A percentile compares a stretch with the other conserved stretches of the same genome.
Conservation (phyloP, 2,797 vertebrate species). For the Pangasius djambal region DNA sequence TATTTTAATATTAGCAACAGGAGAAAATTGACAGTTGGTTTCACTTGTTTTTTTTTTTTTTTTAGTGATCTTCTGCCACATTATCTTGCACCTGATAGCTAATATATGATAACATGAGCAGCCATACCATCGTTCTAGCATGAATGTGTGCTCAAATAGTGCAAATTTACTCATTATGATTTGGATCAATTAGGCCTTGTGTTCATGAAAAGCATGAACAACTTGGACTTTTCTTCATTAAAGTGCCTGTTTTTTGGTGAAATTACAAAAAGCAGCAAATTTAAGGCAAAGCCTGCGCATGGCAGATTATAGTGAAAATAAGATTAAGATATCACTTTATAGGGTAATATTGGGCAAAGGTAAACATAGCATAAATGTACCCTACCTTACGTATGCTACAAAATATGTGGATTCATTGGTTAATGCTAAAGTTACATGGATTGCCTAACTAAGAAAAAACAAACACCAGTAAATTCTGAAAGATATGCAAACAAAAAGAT, state of each 20-base stretch:
- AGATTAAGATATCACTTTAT: slow-evolving; percentile 2
- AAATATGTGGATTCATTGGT: slow-evolving; percentile 20
- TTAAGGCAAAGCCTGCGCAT: slow-evolving; percentile 42
- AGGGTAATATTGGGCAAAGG: neutral
- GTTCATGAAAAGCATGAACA: slow-evolving; percentile 7
- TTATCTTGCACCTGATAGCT: neutral
- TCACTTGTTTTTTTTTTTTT: neutral
- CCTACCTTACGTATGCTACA: slow-evolving; percentile 17
- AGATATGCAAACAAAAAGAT: neutral
- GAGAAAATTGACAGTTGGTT: neutral
- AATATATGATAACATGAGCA: neutral
- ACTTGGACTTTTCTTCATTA: neutral
- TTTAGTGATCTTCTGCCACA: neutral
- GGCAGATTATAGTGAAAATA: slow-evolving; percentile 27
- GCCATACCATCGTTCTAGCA: neutral
- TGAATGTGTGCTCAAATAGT: slow-evolving; percentile 19
- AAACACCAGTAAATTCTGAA: neutral
- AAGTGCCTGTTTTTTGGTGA: slow-evolving; percentile 32
- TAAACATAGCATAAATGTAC: neutral
- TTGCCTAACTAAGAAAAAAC: slow-evolving; percentile 4
- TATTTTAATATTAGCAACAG: slow-evolving; percentile 23
- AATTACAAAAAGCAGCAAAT: slow-evolving; percentile 40
- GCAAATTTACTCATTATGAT: slow-evolving; percentile 31
- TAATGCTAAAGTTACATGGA: slow-evolving; percentile 17
- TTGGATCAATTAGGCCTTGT: slow-evolving; percentile 9